These are phyloP conservation scores for Garrulus glandarius DNA, from an alignment of 2,797 vertebrate genomes.

Conservation along the genomic window DNA sequence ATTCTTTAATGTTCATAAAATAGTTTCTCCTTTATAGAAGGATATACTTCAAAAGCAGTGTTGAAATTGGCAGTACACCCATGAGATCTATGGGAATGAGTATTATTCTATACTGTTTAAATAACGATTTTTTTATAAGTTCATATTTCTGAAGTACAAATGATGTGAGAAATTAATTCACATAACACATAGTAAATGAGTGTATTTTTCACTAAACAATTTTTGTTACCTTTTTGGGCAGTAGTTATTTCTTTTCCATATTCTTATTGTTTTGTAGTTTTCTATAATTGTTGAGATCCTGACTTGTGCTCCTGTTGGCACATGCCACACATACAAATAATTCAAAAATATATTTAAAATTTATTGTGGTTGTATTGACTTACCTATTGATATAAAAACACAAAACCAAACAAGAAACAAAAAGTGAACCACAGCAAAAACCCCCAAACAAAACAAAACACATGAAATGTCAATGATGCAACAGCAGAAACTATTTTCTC, in stretches of 20 bases:
- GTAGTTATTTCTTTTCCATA: constrained; percentile 2
- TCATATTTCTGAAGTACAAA: not conserved
- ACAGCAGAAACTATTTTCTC: constrained; percentile 65
- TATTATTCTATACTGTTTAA: not conserved
- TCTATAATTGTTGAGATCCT: not conserved
- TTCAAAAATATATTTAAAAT: constrained; percentile 37
- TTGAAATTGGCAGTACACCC: not conserved
- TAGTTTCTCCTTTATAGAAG: not conserved
- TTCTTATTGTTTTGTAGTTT: not conserved
- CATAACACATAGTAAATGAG: not conserved
- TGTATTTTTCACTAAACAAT: not conserved
- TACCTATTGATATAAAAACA: constrained; percentile 53
- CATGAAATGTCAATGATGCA: constrained; percentile 5
- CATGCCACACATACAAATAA: not conserved
- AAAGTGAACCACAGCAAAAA: not conserved
- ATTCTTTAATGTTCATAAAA: not conserved
- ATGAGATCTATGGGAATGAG: not conserved
- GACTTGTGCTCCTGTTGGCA: not conserved
- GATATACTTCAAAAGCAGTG: not conserved
- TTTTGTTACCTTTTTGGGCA: not conserved
- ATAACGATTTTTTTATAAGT: not conserved
- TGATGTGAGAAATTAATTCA: not conserved
- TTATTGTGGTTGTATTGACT: constrained; percentile 11
- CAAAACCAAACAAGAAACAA: not conserved
- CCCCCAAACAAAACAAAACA: fast-evolving